These are phyloP conservation scores for Xestia xanthographa DNA, from an alignment of 2,888 invertebrate genomes.

Conservation along the genomic window DNA sequence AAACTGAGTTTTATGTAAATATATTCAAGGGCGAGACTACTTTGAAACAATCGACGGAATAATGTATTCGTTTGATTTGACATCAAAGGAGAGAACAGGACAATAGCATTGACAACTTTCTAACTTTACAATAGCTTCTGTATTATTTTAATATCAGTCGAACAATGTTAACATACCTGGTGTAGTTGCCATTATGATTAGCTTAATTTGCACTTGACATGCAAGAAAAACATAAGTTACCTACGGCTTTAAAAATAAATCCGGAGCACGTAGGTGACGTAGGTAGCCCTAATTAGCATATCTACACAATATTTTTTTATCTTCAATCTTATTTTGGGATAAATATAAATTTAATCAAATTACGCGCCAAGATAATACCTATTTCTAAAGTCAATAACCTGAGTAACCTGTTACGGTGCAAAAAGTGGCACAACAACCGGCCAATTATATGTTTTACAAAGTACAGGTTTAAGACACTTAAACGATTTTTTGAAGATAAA, in stretches of 20 bases:
- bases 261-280: no score
- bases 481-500: slow-evolving; percentile 14
- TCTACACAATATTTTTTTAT: slow-evolving; percentile 9
- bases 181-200: not conserved
- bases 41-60: slow-evolving; percentile 37
- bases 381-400: slow-evolving; percentile 33
- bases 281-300: not conserved
- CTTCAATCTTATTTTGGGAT: slow-evolving; percentile 14
- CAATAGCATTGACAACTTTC: slow-evolving; percentile 16
- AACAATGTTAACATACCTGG: not conserved
- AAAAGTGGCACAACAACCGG: slow-evolving; percentile 20
- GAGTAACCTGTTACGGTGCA: slow-evolving; percentile 22
- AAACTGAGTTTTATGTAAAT: slow-evolving; percentile 58
- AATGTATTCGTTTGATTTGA: slow-evolving; percentile 30
- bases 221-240: slow-evolving; percentile 4
- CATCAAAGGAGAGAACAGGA: slow-evolving; percentile 6
- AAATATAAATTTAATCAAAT: slow-evolving; percentile 21
- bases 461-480: slow-evolving; percentile 22
- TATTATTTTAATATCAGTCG: slow-evolving; percentile 17
- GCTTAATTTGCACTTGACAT: slow-evolving; percentile 6
- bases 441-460: slow-evolving; percentile 19
- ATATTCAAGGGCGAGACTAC: slow-evolving; percentile 52
- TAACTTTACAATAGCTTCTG: slow-evolving; percentile 12
- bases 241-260: slow-evolving; percentile 1
- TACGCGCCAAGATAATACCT: slow-evolving; percentile 39